These are phyloP conservation scores for Myocastor coypus DNA, from an alignment of 2,113 vertebrate genomes.

Conservation along the genomic window DNA sequence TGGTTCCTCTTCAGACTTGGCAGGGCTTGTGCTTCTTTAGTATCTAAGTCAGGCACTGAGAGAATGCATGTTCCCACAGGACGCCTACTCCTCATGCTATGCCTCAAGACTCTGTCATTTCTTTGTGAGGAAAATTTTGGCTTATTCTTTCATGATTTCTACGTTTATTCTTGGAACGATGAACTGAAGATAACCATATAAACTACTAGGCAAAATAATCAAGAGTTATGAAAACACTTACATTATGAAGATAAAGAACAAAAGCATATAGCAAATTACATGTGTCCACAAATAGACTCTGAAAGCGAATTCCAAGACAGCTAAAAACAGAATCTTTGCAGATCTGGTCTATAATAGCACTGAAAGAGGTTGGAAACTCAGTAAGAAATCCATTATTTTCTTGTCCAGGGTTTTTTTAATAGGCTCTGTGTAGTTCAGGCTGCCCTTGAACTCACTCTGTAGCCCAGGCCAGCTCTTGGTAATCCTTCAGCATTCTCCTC, in stretches of 20 bases:
- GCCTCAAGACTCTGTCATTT: too few species aligned
- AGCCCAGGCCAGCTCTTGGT: neutral
- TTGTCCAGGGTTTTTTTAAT: neutral
- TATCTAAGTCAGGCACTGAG: neutral
- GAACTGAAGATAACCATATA: neutral
- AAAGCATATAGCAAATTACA: too few species aligned
- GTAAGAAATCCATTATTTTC: neutral
- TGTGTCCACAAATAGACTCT: neutral
- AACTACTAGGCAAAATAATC: neutral
- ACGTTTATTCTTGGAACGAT: neutral
- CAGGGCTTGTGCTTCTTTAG: neutral
- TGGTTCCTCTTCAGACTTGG: neutral
- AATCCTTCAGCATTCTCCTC: neutral
- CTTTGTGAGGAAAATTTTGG: too few species aligned
- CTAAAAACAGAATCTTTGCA: neutral
- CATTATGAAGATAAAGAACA: neutral
- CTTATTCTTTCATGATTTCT: neutral
- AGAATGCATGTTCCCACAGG: neutral
- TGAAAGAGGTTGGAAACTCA: neutral
- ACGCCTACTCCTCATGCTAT: neutral
- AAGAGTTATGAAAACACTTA: neutral
- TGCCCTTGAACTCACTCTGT: neutral
- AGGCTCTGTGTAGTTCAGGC: neutral
- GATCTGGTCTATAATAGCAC: neutral
- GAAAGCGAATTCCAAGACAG: neutral